phyloP scores from a whole-genome alignment of 2,888 invertebrate genomes.

The Eupithecia subumbrata region DNA sequence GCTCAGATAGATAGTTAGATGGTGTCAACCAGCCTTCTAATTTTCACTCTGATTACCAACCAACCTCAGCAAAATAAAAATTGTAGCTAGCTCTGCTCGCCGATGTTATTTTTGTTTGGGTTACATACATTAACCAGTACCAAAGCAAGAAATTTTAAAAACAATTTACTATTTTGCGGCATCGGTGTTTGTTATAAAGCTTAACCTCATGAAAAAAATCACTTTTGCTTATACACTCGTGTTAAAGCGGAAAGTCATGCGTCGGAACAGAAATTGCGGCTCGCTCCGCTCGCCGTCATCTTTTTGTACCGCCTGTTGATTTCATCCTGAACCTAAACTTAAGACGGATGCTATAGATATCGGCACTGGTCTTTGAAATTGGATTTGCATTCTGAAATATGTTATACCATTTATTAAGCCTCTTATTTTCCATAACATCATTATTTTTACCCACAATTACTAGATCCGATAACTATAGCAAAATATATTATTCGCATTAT shows the following conservation, averaged over 20 bases:
- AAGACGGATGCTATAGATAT: background rate
- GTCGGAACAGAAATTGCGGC: background rate
- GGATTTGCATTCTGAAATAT: background rate
- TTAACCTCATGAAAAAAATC: background rate
- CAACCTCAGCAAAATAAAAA: background rate
- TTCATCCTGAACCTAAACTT: background rate
- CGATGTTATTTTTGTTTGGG: background rate
- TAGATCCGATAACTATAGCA: background rate
- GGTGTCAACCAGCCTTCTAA: background rate
- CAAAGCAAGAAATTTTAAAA: background rate
- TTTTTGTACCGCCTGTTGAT: background rate
- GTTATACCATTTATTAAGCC: background rate
- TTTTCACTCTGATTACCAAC: background rate
- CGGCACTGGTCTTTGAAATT: background rate
- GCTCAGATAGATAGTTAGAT: background rate
- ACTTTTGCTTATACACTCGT: background rate
- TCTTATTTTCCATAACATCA: background rate
- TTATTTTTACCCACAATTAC: background rate
- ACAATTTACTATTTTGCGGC: background rate
- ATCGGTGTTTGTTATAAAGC: background rate
- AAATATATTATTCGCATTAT: constrained; percentile 2
- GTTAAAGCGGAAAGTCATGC: background rate
- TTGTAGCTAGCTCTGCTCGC: background rate
- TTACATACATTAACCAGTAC: background rate
- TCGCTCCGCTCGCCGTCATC: background rate